Evolutionary conservation across 2,113 vertebrate species (phyloP).

Genomic region (Nematolebias whitei): DNA sequence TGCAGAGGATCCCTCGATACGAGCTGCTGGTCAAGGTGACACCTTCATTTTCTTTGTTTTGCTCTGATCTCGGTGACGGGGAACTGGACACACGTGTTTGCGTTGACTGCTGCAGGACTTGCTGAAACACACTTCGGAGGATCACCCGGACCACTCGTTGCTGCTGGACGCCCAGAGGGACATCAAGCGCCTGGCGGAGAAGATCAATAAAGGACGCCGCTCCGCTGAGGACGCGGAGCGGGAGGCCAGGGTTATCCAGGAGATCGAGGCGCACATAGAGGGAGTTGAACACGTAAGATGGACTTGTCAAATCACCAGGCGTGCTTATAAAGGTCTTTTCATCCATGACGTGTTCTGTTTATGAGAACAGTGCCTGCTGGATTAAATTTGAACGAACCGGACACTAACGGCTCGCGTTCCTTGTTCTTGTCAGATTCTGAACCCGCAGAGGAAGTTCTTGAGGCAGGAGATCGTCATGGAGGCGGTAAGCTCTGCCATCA

Average conservation of each 20-base stretch:
- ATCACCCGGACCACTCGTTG: slow-evolving; percentile 90
- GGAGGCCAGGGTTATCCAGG: slow-evolving; percentile 93
- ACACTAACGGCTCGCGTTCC: not conserved
- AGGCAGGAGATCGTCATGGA: slow-evolving; percentile 98
- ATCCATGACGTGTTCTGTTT: too few relatives aligned
- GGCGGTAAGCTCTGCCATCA: slow-evolving; percentile 83
- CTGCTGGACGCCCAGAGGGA: slow-evolving; percentile 92
- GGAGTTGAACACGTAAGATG: slow-evolving; percentile 95
- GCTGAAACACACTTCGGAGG: slow-evolving; percentile 94
- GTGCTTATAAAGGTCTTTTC: not conserved
- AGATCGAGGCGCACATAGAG: slow-evolving; percentile 97
- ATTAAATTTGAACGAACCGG: too few relatives aligned
- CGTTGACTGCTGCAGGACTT: slow-evolving; percentile 83
- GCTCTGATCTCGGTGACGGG: not conserved
- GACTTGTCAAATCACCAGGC: too few relatives aligned
- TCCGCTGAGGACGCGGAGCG: slow-evolving; percentile 94
- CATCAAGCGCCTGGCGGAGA: slow-evolving; percentile 95
- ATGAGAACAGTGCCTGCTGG: too few relatives aligned
- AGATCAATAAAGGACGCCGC: slow-evolving; percentile 95
- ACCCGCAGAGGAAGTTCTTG: slow-evolving; percentile 92
- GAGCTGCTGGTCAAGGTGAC: slow-evolving; percentile 96
- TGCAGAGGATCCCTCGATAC: slow-evolving; percentile 96
- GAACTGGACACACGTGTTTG: not conserved
- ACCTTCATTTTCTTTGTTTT: not conserved
- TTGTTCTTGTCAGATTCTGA: slow-evolving; percentile 86